phyloP scores from a whole-genome alignment of 2,888 invertebrate species.

The Troglohyphantes excavatus region DNA sequence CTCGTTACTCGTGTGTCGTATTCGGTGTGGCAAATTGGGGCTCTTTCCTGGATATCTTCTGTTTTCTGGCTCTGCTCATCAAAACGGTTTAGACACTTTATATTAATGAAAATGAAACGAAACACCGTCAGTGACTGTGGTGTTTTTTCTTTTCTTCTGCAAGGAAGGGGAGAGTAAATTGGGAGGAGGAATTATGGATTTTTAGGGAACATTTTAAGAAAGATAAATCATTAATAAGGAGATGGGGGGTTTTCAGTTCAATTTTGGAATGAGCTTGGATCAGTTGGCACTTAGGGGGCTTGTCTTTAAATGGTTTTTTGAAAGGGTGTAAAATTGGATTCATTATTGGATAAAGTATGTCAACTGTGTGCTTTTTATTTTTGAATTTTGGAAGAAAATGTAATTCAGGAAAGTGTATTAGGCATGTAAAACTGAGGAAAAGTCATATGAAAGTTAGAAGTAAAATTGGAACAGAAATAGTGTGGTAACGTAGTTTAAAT shows the following conservation, averaged over 20 bases:
- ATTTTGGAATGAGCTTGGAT: not conserved
- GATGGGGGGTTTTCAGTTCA: not conserved
- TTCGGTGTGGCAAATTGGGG: conserved; percentile 48
- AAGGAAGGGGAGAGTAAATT: not conserved
- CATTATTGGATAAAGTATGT: not conserved
- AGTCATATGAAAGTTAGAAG: no score
- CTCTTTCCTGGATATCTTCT: not conserved
- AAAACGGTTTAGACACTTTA: conserved; percentile 54
- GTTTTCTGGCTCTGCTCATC: conserved; percentile 25
- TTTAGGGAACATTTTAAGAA: conserved; percentile 42
- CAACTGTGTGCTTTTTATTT: not conserved
- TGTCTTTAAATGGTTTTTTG: not conserved
- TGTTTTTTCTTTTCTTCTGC: not conserved
- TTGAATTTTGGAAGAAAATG: no score
- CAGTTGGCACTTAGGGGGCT: not conserved
- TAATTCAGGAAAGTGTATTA: no score
- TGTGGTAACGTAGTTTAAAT: no score
- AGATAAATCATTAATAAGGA: conserved; percentile 45
- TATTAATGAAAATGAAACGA: conserved; percentile 59
- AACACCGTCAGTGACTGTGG: not conserved
- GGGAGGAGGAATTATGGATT: conserved; percentile 28
- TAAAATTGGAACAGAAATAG: no score
- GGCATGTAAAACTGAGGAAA: not conserved
- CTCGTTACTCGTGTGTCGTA: conserved; percentile 58
- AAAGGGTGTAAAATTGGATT: not conserved